Percentiles rank a stretch among this genome's conserved stretches.
These are phyloP conservation scores for Monomorium pharaonis DNA, from an alignment of 1,140 invertebrate species.

Conservation along the genomic window DNA sequence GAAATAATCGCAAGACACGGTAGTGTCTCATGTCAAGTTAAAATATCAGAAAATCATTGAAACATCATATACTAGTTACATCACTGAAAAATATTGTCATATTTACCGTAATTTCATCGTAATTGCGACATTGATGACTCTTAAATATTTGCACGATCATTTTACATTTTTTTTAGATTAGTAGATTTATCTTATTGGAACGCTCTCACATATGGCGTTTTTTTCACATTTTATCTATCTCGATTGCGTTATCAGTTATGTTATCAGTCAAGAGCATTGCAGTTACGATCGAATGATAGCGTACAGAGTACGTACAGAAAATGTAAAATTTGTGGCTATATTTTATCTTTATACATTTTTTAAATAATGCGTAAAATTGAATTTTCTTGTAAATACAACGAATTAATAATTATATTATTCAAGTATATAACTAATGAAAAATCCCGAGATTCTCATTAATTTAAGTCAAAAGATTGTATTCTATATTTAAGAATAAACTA, in stretches of 20 bases:
- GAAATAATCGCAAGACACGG: no score
- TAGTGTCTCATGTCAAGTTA: no score
- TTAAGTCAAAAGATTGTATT: slow-evolving; percentile 8
- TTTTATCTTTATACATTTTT: neutral
- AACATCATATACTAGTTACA: neutral
- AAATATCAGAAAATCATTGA: neutral
- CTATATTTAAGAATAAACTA: neutral
- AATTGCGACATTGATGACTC: slow-evolving; percentile 2
- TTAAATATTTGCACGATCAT: neutral
- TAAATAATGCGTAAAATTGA: neutral
- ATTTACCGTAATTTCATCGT: neutral
- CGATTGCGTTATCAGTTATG: slow-evolving; percentile 9
- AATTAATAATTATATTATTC: neutral
- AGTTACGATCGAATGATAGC: neutral
- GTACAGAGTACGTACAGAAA: neutral
- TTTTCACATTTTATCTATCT: neutral
- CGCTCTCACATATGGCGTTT: neutral
- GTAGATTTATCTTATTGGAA: neutral
- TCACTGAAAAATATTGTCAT: slow-evolving; percentile 21
- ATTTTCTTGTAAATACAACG: neutral
- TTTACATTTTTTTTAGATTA: slow-evolving; percentile 27
- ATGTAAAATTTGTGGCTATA: neutral
- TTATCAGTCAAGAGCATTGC: slow-evolving; percentile 33
- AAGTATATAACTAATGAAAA: neutral
- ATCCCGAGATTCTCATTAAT: neutral